Percentiles rank a stretch among this genome's conserved stretches.
These are phyloP conservation scores for Plebejus anna DNA, from an alignment of 2,888 invertebrate species.

Conservation along the genomic window DNA sequence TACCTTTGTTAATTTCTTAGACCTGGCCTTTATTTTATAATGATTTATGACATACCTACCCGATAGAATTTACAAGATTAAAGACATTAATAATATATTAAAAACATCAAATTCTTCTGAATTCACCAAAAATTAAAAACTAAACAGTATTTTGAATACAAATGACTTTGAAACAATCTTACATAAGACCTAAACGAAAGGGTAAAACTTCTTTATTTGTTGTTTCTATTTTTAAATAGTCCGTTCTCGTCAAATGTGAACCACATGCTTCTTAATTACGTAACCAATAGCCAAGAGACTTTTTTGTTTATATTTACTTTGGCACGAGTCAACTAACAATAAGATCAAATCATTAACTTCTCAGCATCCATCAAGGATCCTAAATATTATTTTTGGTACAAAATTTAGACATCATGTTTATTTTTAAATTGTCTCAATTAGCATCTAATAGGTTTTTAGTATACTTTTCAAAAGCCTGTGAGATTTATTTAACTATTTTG, in stretches of 20 bases:
- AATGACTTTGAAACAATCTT: background rate
- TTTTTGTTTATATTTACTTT: slow-evolving; percentile 49
- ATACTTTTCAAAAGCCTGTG: background rate
- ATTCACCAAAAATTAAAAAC: background rate
- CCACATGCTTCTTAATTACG: slow-evolving; percentile 48
- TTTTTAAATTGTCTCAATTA: background rate
- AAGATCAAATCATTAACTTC: slow-evolving; percentile 39
- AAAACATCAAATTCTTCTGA: no score
- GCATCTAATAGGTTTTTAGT: background rate
- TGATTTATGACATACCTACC: no score
- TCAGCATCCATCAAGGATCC: slow-evolving; percentile 38
- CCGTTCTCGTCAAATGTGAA: slow-evolving; percentile 40
- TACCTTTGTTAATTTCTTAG: no score
- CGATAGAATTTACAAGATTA: no score
- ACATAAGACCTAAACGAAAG: slow-evolving; percentile 5
- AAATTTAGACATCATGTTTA: background rate
- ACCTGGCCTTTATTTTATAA: no score
- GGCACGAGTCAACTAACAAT: slow-evolving; percentile 42
- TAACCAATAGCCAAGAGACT: slow-evolving; percentile 43
- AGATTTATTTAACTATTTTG: background rate
- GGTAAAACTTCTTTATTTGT: slow-evolving; percentile 16
- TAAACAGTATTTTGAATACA: background rate
- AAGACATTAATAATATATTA: no score
- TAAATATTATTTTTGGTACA: slow-evolving; percentile 32
- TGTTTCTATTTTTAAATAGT: slow-evolving; percentile 33